Evolutionary conservation across 2,888 invertebrate species (phyloP), one percentile per base, ranked within the genome.

Genomic region (Hirtodrosophila confusa): DNA sequence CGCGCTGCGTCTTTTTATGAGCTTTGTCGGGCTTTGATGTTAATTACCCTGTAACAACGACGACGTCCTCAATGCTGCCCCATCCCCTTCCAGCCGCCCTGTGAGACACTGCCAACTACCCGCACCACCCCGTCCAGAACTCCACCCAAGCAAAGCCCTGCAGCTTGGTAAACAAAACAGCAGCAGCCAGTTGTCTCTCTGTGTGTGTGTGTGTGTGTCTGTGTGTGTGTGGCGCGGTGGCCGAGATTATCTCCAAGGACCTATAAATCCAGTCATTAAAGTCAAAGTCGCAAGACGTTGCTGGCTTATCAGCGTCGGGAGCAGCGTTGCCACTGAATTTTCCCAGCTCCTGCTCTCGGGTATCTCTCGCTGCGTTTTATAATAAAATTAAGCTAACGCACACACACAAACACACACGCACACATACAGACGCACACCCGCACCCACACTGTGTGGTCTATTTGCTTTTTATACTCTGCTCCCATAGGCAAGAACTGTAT

Each of bases 261-360:
- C 90, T 90, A 90, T 90, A 90, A 90, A 90, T 91, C 90, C 90
- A 90, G 90, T 91, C 90, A 90, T 90, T 90, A 90, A 90, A 90
- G 91, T 90, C 90, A 90, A 90, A 90, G 90, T 90, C 90, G 90
- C 90, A 90, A 90, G 90, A 90, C 89, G 88, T 77, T 80, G 76
- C 75, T 61, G 69, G 66, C 88, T 86, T 86, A 88, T 88, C 87
- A 78, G 77, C 69, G 71, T 64, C 65, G 56, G 56, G 48, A 50
- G 39, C 47, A 35, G 56, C 54, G 54, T 49, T 60, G 65, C 60
- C 50, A 61, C 62, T 40, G 48, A 8, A 31, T 31, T 27, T 27
- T 27, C 5, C 27, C 27, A 27, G 5, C 6, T 12, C 43, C 31
- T 33, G 47, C 61, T 48, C n/a, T 60, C 56, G 58, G 50, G 44